phyloP scores from a whole-genome alignment of 2,888 invertebrate genomes.

The Zaprionus obscuricornis region DNA sequence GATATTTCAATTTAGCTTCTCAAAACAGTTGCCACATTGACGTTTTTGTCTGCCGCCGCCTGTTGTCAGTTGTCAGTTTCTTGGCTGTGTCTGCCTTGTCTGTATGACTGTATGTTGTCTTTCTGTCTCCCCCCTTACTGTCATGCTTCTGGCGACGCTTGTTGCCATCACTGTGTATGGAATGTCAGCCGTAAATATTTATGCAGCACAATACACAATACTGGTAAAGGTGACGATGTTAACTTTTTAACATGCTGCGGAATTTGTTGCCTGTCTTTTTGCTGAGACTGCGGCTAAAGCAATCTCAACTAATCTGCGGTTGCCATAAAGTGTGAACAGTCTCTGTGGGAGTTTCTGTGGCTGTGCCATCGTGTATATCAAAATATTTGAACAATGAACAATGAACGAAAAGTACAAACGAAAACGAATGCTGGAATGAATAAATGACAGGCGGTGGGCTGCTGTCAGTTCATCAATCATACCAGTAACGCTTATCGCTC shows the following conservation, averaged over 20 bases:
- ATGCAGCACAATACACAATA: constrained; percentile 60
- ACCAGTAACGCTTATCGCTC: constrained; percentile 58
- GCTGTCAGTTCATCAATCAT: constrained; percentile 69
- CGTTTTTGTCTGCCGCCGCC: constrained; percentile 58
- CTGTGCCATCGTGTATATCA: constrained; percentile 32
- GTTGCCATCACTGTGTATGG: constrained; percentile 42
- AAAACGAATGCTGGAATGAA: constrained; percentile 15
- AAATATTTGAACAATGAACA: constrained; percentile 66
- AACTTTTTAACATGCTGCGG: constrained; percentile 75
- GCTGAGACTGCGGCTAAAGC: constrained; percentile 26
- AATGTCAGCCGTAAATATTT: constrained; percentile 74
- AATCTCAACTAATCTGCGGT: constrained; percentile 74
- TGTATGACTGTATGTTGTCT: constrained; percentile 8
- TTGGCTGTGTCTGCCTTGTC: constrained; percentile 26
- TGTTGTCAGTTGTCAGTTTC: constrained; percentile 15
- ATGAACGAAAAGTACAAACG: constrained; percentile 20
- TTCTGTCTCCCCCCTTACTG: constrained; percentile 24
- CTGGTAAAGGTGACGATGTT: constrained; percentile 72
- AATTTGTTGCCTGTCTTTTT: constrained; percentile 69
- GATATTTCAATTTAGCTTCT: constrained; percentile 76
- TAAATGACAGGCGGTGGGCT: constrained; percentile 16
- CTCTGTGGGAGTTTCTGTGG: constrained; percentile 15
- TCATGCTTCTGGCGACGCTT: constrained; percentile 35
- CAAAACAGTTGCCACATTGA: constrained; percentile 77
- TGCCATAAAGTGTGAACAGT: constrained; percentile 64